These are phyloP conservation scores for Zootoca vivipara DNA, from an alignment of 2,113 vertebrate species.

Conservation along the genomic window DNA sequence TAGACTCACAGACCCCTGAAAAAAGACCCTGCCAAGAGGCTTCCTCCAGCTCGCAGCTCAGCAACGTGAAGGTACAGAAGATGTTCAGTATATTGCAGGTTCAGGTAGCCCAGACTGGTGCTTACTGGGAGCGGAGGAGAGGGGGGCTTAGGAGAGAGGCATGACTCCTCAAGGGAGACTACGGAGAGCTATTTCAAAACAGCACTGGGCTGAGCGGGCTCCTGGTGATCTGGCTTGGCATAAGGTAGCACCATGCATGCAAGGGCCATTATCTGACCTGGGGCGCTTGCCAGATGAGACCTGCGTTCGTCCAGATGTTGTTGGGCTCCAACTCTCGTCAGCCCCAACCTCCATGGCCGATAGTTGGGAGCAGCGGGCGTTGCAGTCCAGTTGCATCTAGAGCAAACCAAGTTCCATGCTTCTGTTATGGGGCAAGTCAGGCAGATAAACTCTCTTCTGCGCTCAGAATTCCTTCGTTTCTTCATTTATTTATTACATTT, in stretches of 20 bases:
- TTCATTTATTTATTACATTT: not conserved
- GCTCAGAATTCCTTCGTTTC: too few relatives aligned
- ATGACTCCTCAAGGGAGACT: too few relatives aligned
- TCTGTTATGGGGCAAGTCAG: too few relatives aligned
- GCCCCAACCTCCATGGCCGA: not conserved
- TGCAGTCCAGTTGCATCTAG: too few relatives aligned
- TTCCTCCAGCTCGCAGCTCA: slow-evolving; percentile 15
- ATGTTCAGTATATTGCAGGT: not conserved
- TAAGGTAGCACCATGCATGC: not conserved
- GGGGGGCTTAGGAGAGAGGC: not conserved
- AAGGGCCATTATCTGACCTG: not conserved
- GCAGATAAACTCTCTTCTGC: too few relatives aligned
- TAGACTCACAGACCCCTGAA: rapidly evolving
- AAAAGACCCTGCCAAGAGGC: not conserved
- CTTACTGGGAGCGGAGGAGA: not conserved
- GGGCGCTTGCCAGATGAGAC: not conserved
- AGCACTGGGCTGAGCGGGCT: not conserved
- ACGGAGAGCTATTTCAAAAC: not conserved
- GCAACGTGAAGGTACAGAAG: slow-evolving; percentile 55
- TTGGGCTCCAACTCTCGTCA: too few relatives aligned
- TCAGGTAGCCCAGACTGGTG: not conserved
- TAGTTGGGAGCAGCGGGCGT: too few relatives aligned
- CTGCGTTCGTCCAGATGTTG: too few relatives aligned
- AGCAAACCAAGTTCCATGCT: too few relatives aligned
- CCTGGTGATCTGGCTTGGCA: not conserved